Conservation (phyloP, 2,888 invertebrate genomes). For the Ichneumoninae sp. region DNA sequence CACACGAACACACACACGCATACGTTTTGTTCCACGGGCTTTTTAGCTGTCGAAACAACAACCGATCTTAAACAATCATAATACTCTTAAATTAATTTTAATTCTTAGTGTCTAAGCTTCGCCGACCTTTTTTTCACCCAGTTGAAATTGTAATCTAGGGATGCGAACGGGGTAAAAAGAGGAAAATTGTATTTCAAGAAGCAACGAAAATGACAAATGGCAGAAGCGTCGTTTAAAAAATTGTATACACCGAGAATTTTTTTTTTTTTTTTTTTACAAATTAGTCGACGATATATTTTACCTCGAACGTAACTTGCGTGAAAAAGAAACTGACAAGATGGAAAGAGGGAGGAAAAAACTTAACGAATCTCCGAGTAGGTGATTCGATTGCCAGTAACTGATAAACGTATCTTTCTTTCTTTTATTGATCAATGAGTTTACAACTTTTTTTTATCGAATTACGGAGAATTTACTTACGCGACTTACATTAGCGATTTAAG, state of each 20-base stretch:
- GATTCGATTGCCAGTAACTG: conserved; percentile 64
- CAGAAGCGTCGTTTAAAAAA: not conserved
- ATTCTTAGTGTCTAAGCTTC: conserved; percentile 63
- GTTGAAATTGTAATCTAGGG: conserved; percentile 56
- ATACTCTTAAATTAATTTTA: conserved; percentile 74
- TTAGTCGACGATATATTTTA: not conserved
- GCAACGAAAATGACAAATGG: not conserved
- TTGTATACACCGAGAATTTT: not conserved
- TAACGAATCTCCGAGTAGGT: conserved; percentile 48
- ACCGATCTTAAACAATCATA: conserved; percentile 70
- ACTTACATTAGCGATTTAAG: conserved; percentile 61
- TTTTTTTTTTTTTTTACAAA: not conserved
- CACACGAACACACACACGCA: conserved; percentile 53
- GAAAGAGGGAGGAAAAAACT: conserved; percentile 22
- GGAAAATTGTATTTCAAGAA: conserved; percentile 17
- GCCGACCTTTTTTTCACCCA: conserved; percentile 65
- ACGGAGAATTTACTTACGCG: conserved; percentile 76
- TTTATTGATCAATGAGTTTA: conserved; percentile 26
- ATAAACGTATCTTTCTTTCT: conserved; percentile 35
- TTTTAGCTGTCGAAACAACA: conserved; percentile 71
- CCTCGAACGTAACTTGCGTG: not conserved
- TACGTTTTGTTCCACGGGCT: conserved; percentile 79
- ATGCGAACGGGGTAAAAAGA: conserved; percentile 24
- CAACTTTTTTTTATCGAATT: conserved; percentile 50
- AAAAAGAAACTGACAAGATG: conserved; percentile 1